Conservation (phyloP, 2,797 vertebrate genomes). For the Trichosurus vulpecula region DNA sequence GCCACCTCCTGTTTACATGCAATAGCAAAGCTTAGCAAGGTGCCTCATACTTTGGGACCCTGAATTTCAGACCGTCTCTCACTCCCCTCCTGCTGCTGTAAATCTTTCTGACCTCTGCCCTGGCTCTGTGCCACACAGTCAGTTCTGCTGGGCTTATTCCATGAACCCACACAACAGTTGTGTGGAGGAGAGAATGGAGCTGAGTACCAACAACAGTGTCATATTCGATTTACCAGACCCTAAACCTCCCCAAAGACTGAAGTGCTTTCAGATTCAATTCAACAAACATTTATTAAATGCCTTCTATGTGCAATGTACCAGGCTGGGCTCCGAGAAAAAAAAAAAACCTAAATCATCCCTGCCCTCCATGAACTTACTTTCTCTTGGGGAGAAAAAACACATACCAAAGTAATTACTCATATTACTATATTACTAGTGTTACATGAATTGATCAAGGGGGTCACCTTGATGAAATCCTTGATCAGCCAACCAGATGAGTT, state of each 20-base stretch:
- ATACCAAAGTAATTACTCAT: not conserved
- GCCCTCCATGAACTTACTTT: not conserved
- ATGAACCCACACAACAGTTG: slow-evolving; percentile 12
- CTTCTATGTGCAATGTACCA: not conserved
- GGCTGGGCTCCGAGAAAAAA: not conserved
- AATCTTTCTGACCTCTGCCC: slow-evolving; percentile 20
- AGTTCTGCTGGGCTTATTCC: slow-evolving; percentile 22
- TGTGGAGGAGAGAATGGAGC: not conserved
- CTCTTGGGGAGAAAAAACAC: not conserved
- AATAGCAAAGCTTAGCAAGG: not conserved
- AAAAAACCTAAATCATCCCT: not conserved
- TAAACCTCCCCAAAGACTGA: slow-evolving; percentile 42
- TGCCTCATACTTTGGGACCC: not conserved
- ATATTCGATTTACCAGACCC: slow-evolving; percentile 26
- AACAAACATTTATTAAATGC: not conserved
- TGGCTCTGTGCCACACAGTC: slow-evolving; percentile 11
- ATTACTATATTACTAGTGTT: not conserved
- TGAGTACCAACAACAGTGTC: not conserved
- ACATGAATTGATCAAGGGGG: not conserved
- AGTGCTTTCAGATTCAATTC: not conserved
- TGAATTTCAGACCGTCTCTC: slow-evolving; percentile 11
- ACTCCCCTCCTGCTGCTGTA: slow-evolving; percentile 28
- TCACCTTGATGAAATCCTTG: not conserved
- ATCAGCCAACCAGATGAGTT: not conserved
- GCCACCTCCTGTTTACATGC: not conserved